Conservation (phyloP, 2,888 invertebrate species). For the Pseudeuparius sepicola region DNA sequence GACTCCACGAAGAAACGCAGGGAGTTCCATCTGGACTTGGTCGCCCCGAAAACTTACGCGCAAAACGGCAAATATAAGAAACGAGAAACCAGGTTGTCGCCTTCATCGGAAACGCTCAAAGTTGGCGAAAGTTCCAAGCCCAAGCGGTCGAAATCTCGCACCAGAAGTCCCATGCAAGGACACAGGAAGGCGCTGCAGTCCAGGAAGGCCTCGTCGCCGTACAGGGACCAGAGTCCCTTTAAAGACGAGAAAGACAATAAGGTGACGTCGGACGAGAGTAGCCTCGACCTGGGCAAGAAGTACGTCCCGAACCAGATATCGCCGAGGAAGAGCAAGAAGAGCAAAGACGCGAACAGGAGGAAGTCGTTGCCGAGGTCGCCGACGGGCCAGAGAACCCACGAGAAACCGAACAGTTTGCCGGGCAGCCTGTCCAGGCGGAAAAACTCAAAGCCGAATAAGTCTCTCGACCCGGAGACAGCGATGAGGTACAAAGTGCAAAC, state of each 20-base stretch:
- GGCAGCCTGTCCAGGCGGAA: slow-evolving; percentile 52
- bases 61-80: slow-evolving; percentile 20
- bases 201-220: slow-evolving; percentile 16
- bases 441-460: slow-evolving; percentile 40
- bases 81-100: slow-evolving; percentile 24
- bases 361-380: slow-evolving; percentile 54
- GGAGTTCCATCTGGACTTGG: slow-evolving; percentile 68
- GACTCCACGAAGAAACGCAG: slow-evolving; percentile 49
- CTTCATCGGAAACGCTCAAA: slow-evolving; percentile 29
- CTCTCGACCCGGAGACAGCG: too few relatives aligned
- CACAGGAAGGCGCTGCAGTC: slow-evolving; percentile 30
- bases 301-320: slow-evolving; percentile 34
- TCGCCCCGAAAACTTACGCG: slow-evolving; percentile 17
- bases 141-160: slow-evolving; percentile 36
- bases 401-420: slow-evolving; percentile 36
- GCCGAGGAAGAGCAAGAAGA: slow-evolving; percentile 51
- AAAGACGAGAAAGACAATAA: slow-evolving; percentile 26
- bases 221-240: slow-evolving; percentile 18
- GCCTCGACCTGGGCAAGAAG: slow-evolving; percentile 31
- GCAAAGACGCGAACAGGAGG: slow-evolving; percentile 56
- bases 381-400: slow-evolving; percentile 37
- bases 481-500: too few relatives aligned
- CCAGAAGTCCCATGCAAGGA: slow-evolving; percentile 36
- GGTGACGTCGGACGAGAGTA: slow-evolving; percentile 40
- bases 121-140: slow-evolving; percentile 32